Percentiles rank a stretch among this genome's conserved stretches.
These are phyloP conservation scores for Catocala fraxini DNA, from an alignment of 2,888 invertebrate genomes.

Conservation along the genomic window DNA sequence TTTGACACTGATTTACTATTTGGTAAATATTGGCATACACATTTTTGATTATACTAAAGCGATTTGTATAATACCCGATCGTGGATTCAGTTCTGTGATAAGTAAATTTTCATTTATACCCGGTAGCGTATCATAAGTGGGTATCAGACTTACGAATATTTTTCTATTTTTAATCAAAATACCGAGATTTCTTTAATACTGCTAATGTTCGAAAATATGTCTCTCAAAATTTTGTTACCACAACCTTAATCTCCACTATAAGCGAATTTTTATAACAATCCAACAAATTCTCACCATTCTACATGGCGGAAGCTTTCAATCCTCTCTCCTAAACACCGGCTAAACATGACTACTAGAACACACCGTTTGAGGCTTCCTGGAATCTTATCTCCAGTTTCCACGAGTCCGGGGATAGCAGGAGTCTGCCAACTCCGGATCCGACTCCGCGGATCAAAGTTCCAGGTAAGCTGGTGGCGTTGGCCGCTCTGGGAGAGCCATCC, in stretches of 20 bases:
- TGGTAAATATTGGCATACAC: constrained; percentile 67
- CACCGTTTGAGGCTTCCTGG: constrained; percentile 50
- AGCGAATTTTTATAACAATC: constrained; percentile 81
- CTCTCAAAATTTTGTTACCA: constrained; percentile 84
- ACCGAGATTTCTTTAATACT: constrained; percentile 77
- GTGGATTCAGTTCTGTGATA: constrained; percentile 64
- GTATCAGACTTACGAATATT: constrained; percentile 76
- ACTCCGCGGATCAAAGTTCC: constrained; percentile 85
- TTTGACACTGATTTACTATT: constrained; percentile 79
- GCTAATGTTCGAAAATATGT: constrained; percentile 84
- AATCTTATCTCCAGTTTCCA: constrained; percentile 66
- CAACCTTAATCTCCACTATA: constrained; percentile 83
- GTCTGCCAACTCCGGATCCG: constrained; percentile 79
- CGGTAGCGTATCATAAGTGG: constrained; percentile 66
- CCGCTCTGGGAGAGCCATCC: constrained; percentile 83
- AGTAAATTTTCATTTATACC: constrained; percentile 50
- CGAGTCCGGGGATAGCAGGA: constrained; percentile 69
- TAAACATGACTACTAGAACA: constrained; percentile 67
- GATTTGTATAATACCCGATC: constrained; percentile 63
- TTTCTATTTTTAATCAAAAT: constrained; percentile 76
- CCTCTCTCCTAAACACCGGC: constrained; percentile 62
- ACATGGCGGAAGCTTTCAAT: constrained; percentile 69
- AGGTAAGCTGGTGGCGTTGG: constrained; percentile 88
- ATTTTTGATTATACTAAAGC: constrained; percentile 62
- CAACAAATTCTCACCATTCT: constrained; percentile 73